Conservation (phyloP, 2,888 invertebrate genomes). For the Drosophila eohydei region DNA sequence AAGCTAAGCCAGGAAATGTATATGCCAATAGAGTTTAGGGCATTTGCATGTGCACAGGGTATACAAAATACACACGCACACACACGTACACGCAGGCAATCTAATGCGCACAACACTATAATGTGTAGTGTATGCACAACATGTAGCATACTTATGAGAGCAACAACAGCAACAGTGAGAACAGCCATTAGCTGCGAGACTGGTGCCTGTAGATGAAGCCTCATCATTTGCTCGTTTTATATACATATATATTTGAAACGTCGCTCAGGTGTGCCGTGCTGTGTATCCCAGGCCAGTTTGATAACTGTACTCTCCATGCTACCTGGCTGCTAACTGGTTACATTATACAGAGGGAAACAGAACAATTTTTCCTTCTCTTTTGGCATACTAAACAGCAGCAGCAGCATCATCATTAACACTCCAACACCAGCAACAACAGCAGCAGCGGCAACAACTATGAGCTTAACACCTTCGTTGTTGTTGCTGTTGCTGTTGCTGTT, state of each 20-base stretch:
- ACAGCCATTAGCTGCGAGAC: slow-evolving; percentile 29
- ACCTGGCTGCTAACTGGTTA: slow-evolving; percentile 27
- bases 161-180: slow-evolving; percentile 33
- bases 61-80: slow-evolving; percentile 14
- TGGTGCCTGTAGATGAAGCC: slow-evolving; percentile 34
- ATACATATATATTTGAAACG: slow-evolving; percentile 42
- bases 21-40: background rate
- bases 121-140: slow-evolving; percentile 43
- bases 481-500: slow-evolving; percentile 35
- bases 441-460: slow-evolving; percentile 41
- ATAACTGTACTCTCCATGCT: slow-evolving; percentile 33
- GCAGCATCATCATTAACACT: slow-evolving; percentile 75
- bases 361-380: slow-evolving; percentile 24
- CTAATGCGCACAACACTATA: slow-evolving; percentile 15
- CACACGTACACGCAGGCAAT: slow-evolving; percentile 2
- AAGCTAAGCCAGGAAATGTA: background rate
- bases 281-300: slow-evolving; percentile 30
- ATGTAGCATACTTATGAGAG: slow-evolving; percentile 58
- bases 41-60: slow-evolving; percentile 9
- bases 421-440: slow-evolving; percentile 48
- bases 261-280: slow-evolving; percentile 18
- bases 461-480: slow-evolving; percentile 63
- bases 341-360: slow-evolving; percentile 53
- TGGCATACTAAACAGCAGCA: slow-evolving; percentile 67
- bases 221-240: slow-evolving; percentile 77